Conservation (phyloP, 2,113 vertebrate genomes). For the Gymnocephalus cernua region DNA sequence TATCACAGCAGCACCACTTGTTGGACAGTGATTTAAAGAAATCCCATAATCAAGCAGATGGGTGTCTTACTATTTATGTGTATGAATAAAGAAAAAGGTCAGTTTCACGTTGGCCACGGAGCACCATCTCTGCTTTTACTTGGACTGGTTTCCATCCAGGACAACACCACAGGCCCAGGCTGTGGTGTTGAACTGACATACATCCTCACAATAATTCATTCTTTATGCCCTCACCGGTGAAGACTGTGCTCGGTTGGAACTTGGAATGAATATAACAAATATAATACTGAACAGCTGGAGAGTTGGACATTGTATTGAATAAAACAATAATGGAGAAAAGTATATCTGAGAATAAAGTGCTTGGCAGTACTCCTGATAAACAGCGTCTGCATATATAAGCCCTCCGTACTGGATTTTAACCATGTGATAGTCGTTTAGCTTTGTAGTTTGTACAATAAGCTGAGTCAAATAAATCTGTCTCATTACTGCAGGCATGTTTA, state of each 20-base stretch:
- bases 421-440: neutral
- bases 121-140: conserved; percentile 11
- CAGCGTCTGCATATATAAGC: neutral
- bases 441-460: conserved; percentile 4
- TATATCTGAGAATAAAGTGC: neutral
- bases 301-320: conserved; percentile 14
- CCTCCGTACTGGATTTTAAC: neutral
- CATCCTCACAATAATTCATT: conserved; percentile 11
- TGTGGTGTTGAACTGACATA: conserved; percentile 25
- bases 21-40: conserved; percentile 13
- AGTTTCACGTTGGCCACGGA: too few species aligned
- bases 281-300: conserved; percentile 48
- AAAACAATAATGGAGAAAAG: conserved; percentile 10
- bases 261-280: conserved; percentile 19
- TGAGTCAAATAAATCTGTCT: conserved; percentile 12
- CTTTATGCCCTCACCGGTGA: conserved; percentile 25
- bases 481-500: neutral
- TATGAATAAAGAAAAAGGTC: conserved; percentile 6
- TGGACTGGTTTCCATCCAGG: conserved; percentile 29
- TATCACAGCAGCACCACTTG: neutral
- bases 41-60: conserved; percentile 2
- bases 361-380: conserved; percentile 2
- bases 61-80: too few species aligned
- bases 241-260: conserved; percentile 26
- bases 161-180: neutral